Evolutionary conservation across 2,797 vertebrate species (phyloP).

Genomic region (Zalophus californianus): DNA sequence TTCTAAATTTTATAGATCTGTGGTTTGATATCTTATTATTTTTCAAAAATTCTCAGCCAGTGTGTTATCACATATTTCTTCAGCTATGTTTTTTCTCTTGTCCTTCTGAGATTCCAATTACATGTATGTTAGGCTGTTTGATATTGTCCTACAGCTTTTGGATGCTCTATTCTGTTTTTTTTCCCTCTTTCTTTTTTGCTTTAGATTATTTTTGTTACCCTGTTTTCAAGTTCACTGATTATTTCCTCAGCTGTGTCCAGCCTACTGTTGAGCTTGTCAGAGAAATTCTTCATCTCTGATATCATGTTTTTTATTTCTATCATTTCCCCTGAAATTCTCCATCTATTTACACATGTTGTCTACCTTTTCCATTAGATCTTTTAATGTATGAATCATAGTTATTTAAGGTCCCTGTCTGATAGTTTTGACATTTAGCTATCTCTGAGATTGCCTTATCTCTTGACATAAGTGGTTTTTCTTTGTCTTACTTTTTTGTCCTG

Average conservation of each 20-base stretch:
- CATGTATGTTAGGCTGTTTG: neutral
- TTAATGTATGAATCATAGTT: neutral
- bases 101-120: neutral
- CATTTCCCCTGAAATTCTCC: neutral
- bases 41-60: neutral
- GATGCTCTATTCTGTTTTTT: neutral
- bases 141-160: neutral
- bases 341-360: neutral
- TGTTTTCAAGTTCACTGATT: neutral
- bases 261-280: neutral
- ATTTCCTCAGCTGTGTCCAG: neutral
- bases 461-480: neutral
- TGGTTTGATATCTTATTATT: neutral
- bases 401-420: neutral
- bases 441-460: neutral
- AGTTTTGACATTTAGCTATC: neutral
- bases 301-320: neutral
- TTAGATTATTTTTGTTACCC: neutral
- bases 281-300: neutral
- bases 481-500: neutral
- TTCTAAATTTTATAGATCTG: neutral
- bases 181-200: neutral
- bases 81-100: neutral
- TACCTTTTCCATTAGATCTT: neutral
- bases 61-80: slow-evolving; percentile 34